phyloP scores from a whole-genome alignment of 2,113 vertebrate genomes.

The Clupea harengus region DNA sequence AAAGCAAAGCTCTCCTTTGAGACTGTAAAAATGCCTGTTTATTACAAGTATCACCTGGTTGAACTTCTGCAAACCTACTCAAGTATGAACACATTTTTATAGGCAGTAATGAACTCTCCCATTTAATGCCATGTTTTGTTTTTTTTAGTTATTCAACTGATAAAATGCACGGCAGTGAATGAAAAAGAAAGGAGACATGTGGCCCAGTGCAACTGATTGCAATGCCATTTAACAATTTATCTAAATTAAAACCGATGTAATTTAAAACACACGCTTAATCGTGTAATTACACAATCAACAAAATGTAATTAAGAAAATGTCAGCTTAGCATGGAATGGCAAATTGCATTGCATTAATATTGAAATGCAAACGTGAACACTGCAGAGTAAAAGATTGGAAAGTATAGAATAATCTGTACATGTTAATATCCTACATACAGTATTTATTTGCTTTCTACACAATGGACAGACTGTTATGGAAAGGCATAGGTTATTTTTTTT shows the following conservation, averaged over 20 bases:
- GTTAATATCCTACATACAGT: background rate
- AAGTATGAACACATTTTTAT: too few species aligned
- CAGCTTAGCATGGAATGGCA: background rate
- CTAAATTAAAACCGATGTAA: background rate
- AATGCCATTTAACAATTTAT: background rate
- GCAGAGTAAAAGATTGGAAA: background rate
- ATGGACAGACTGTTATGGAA: background rate
- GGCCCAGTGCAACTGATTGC: background rate
- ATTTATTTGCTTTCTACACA: background rate
- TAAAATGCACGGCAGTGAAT: background rate
- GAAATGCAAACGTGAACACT: background rate
- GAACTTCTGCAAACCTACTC: too few species aligned
- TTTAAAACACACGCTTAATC: background rate
- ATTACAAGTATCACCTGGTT: too few species aligned
- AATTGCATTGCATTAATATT: background rate
- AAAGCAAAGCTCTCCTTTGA: background rate
- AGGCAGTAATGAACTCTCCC: too few species aligned
- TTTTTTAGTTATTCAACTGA: background rate
- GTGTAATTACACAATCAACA: background rate
- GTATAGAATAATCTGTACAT: background rate
- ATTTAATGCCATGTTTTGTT: background rate
- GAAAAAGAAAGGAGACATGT: background rate
- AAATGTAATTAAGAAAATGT: conserved; percentile 3
- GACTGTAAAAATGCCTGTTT: background rate
- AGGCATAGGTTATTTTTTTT: background rate